Base-by-base conservation (phyloP, 2,888 invertebrate species). In the Luperina nickerlii region DNA sequence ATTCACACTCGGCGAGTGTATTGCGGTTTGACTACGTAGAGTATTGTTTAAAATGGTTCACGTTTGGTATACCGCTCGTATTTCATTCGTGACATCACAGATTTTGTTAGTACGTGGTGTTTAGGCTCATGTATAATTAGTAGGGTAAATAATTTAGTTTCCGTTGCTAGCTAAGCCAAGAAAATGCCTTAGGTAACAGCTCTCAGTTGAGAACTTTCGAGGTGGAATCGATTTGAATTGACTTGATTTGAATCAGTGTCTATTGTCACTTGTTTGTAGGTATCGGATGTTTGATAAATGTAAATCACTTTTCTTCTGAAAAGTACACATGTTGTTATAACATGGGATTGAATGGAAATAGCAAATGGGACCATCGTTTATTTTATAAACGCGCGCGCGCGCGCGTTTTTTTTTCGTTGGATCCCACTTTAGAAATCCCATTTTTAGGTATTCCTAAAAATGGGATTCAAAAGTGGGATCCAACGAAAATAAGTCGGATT, bases 11-110 rank as follows among this genome's bases (percentile, higher is more conserved):
- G 0, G n/a, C 32, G 62, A 63, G 81, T 73, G 80, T 75, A 62
- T 62, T 87, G 85, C n/a, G 84, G 84, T 87, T 32, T 7, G 24
- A 8, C 32, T 42, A 24, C 66, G 69, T 57, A 70, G 80, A 87
- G 54, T 76, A 71, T 84, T 84, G 75, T 87, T 70, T 76, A 63
- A 84, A 79, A 87, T 60, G 42, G 66, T 76, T 66, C 65, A 9
- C 62, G 45, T 57, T 75, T 73, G 57, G 62, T 63, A 11, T 24
- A 73, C 62, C 69, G 42, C 68, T 42, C 57, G 54, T 66, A 69
- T 84, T 74, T 79, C 57, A 79, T 45, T 51, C 20, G 38, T 8
- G 54, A 57, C 20, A 57, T 69, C n/a, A 24, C n/a, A 27, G 38
- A 60, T 38, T 62, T 68, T 60, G 51, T 72, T 79, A 38, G 18